These are phyloP conservation scores for Lophochroa leadbeateri DNA, from an alignment of 2,113 vertebrate species.

Conservation along the genomic window DNA sequence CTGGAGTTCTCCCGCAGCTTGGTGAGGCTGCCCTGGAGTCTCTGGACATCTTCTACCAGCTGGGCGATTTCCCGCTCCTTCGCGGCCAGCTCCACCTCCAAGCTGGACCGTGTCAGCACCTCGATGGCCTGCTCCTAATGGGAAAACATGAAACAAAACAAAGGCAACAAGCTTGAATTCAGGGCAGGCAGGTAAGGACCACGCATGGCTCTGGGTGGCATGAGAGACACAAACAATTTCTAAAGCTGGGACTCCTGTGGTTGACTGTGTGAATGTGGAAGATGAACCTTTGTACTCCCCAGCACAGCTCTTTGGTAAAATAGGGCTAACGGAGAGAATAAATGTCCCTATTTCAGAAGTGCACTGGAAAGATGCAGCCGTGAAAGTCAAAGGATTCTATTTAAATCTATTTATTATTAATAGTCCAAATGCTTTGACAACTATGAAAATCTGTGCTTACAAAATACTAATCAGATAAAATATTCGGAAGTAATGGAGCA, in stretches of 20 bases:
- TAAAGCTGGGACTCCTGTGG: neutral
- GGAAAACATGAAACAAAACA: neutral
- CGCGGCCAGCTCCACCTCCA: conserved; percentile 92
- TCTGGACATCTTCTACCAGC: conserved; percentile 95
- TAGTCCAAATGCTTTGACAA: conserved; percentile 52
- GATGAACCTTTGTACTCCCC: neutral
- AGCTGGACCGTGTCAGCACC: conserved; percentile 84
- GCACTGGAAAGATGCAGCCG: neutral
- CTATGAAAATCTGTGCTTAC: conserved; percentile 51
- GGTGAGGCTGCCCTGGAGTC: conserved; percentile 96
- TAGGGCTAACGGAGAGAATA: neutral
- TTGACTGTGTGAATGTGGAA: rapidly evolving
- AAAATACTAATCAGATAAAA: conserved; percentile 64
- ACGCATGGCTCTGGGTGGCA: rapidly evolving
- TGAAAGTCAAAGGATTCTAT: conserved; percentile 41
- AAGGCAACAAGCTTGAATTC: neutral
- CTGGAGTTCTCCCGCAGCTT: conserved; percentile 92
- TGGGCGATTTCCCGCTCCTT: conserved; percentile 96
- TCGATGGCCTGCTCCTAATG: conserved; percentile 85
- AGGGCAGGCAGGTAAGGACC: neutral
- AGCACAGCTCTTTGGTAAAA: neutral
- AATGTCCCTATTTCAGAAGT: neutral
- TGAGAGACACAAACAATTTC: neutral
- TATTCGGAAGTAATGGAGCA: conserved; percentile 58
- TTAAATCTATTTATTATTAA: conserved; percentile 65